Percentiles rank a stretch among this genome's conserved stretches.
These are phyloP conservation scores for Luehdorfia chinensis DNA, from an alignment of 1,140 invertebrate species.

Conservation along the genomic window DNA sequence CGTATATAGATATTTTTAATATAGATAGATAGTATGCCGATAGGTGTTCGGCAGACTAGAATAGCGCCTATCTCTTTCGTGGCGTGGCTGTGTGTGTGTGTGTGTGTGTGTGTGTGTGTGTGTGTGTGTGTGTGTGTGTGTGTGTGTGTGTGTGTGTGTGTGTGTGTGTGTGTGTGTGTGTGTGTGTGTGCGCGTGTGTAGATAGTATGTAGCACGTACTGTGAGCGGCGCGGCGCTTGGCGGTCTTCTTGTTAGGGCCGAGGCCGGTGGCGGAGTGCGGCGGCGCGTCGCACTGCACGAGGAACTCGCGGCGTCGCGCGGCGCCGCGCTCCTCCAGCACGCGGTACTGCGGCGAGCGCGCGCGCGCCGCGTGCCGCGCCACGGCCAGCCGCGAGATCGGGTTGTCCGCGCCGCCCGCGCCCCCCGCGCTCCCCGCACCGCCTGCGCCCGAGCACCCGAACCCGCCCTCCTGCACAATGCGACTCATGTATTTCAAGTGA, in stretches of 20 bases:
- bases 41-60: too few relatives aligned
- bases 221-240: constrained; percentile 96
- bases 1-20: too few relatives aligned
- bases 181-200: too few relatives aligned
- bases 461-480: constrained; percentile 20
- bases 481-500: too few relatives aligned
- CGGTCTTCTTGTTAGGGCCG: constrained; percentile 97
- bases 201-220: too few relatives aligned
- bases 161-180: too few relatives aligned
- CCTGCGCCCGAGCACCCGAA: constrained; percentile 16
- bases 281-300: constrained; percentile 91
- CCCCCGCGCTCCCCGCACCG: constrained; percentile 19
- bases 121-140: too few relatives aligned
- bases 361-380: constrained; percentile 89
- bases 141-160: too few relatives aligned
- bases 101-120: too few relatives aligned
- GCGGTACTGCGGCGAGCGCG: constrained; percentile 82
- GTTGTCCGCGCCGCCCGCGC: constrained; percentile 78
- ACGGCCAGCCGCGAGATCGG: constrained; percentile 92
- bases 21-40: too few relatives aligned
- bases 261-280: constrained; percentile 86
- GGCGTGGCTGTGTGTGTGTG: too few relatives aligned
- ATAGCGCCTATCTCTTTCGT: too few relatives aligned
- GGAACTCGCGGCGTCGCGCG: constrained; percentile 89
- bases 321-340: constrained; percentile 92